Base-by-base conservation (phyloP, 1,140 invertebrate species). In the Rhyzopertha dominica region DNA sequence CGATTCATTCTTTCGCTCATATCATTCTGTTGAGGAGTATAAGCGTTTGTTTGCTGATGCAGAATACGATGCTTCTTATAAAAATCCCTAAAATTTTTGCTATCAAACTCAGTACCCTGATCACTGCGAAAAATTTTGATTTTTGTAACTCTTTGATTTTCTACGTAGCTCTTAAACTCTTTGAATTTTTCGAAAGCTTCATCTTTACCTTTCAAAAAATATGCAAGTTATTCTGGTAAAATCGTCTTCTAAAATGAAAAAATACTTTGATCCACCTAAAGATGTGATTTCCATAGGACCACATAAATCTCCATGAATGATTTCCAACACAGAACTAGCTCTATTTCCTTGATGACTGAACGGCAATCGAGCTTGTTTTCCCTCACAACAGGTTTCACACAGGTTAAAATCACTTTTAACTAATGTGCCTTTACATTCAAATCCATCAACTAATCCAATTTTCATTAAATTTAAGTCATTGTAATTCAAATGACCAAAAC, bases 11-110 rank as follows among this genome's bases (percentile, higher is more conserved):
- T 29, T 43, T 73, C 71, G 10, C 56, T 48, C 12, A 59, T 43
- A n/a, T 65, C 67, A 58, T 75, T 74, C 42, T 68, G 62, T 44
- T 67, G 39, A 35, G 69, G 61, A 10, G 62, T 59, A 32, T 72
- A 65, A 5, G 51, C 37, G 10, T 57, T 51, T 12, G 49, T 62
- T 41, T 46, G 47, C 43, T 58, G 49, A 28, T 46, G 23, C 20
- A 45, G 30, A n/a, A 64, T 61, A 29, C 59, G 59, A 38, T 32
- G 32, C 17, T 48, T 22, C 43, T 53, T 46, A 16, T 49, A 53
- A 47, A 47, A 65, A 16, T 51, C 42, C 36, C 56, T 46, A 25
- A 66, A 53, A 20, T 56, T 31, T 31, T 24, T 45, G 23, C 20
- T 46, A n/a, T 32, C 46, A 45, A 58, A 65, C 53, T 67, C 64